These are phyloP conservation scores for Ericerus pela DNA, from an alignment of 1,140 invertebrate species.

Conservation along the genomic window DNA sequence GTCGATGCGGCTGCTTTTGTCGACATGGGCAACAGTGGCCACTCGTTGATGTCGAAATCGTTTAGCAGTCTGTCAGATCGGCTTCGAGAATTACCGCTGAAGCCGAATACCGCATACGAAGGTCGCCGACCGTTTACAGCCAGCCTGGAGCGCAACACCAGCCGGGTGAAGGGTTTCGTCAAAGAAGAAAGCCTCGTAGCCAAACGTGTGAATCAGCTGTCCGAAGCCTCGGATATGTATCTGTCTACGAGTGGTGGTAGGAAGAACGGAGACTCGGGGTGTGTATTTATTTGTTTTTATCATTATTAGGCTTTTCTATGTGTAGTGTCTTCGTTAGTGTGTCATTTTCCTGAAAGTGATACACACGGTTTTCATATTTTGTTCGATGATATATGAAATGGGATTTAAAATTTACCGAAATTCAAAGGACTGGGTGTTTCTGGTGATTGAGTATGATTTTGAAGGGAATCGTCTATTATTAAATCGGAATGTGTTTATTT, in stretches of 20 bases:
- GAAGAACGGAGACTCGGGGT: not conserved
- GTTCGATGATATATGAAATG: too few relatives aligned
- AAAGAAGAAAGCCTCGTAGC: conserved; percentile 17
- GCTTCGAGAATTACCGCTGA: not conserved
- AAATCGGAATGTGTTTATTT: too few relatives aligned
- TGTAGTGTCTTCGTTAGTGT: too few relatives aligned
- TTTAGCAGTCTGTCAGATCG: not conserved
- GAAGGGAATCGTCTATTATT: too few relatives aligned
- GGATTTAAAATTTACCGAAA: too few relatives aligned
- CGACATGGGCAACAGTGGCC: not conserved
- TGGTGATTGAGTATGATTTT: too few relatives aligned
- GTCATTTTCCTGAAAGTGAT: too few relatives aligned
- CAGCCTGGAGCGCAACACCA: not conserved
- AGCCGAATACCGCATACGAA: not conserved
- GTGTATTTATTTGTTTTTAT: too few relatives aligned
- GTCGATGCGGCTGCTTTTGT: not conserved
- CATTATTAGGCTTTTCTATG: too few relatives aligned
- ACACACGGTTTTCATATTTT: too few relatives aligned
- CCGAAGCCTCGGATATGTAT: not conserved
- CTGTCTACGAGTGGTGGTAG: too few relatives aligned
- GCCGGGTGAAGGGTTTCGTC: not conserved
- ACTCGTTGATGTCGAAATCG: not conserved
- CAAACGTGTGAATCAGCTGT: conserved; percentile 19
- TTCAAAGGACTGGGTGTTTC: too few relatives aligned
- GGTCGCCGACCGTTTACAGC: not conserved